Conservation (phyloP, 2,888 invertebrate species). For the Meliscaeva auricollis region DNA sequence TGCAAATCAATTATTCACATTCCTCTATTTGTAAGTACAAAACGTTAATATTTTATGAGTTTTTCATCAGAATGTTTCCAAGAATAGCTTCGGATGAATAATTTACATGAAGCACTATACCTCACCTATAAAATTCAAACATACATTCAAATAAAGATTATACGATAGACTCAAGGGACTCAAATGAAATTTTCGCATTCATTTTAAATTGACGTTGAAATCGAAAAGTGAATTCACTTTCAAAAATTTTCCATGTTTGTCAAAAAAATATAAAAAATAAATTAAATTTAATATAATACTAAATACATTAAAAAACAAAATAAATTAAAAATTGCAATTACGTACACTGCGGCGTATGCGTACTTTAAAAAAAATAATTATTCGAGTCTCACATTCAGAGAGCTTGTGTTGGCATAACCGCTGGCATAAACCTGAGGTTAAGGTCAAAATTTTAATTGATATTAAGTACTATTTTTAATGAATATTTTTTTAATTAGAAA, state of each 20-base stretch:
- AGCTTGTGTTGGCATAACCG: too few relatives aligned
- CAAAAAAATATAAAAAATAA: background rate
- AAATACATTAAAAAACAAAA: too few relatives aligned
- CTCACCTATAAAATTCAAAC: too few relatives aligned
- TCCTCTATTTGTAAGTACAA: background rate
- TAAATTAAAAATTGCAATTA: too few relatives aligned
- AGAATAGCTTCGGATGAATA: slow-evolving; percentile 15
- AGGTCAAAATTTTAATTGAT: too few relatives aligned
- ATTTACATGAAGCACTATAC: background rate
- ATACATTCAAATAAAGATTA: too few relatives aligned
- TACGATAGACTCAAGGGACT: background rate
- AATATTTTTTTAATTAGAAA: too few relatives aligned
- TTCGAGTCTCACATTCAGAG: too few relatives aligned
- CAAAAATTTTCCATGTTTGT: background rate
- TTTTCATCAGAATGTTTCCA: slow-evolving; percentile 12
- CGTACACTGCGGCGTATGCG: too few relatives aligned
- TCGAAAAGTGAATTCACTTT: background rate
- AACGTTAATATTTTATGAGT: background rate
- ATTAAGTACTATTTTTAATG: too few relatives aligned
- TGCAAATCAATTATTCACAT: background rate
- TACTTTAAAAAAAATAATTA: too few relatives aligned
- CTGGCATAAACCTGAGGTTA: too few relatives aligned
- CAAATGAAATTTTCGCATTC: background rate
- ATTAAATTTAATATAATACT: background rate
- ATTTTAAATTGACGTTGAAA: background rate